Percentiles rank a stretch among this genome's conserved stretches.
phyloP scores from a whole-genome alignment of 1,140 invertebrate genomes.

The Oryzaephilus surinamensis region DNA sequence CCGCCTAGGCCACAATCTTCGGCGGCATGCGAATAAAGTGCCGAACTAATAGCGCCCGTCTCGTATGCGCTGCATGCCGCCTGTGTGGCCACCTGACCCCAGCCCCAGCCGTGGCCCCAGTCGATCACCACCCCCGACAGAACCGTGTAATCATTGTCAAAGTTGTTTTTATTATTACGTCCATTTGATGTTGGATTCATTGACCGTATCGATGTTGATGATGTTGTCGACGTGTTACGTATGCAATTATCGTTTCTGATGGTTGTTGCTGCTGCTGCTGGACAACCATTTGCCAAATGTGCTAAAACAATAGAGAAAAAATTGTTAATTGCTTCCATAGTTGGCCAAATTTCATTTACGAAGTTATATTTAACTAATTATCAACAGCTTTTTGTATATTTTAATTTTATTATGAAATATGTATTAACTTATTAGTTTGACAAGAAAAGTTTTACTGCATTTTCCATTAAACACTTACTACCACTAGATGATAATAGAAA shows the following conservation, averaged over 20 bases:
- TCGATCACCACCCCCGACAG: constrained; percentile 28
- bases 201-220: too few species aligned
- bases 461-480: too few species aligned
- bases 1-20: constrained; percentile 23
- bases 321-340: background rate
- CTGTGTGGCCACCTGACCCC: constrained; percentile 25
- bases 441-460: too few species aligned
- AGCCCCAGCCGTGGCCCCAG: constrained; percentile 35
- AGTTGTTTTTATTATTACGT: constrained; percentile 7
- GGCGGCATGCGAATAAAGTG: constrained; percentile 14
- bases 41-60: constrained; percentile 9
- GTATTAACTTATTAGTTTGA: too few species aligned
- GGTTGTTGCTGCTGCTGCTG: background rate
- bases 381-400: too few species aligned
- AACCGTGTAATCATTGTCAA: constrained; percentile 28
- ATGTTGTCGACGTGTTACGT: background rate
- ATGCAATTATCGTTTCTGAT: background rate
- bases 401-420: too few species aligned
- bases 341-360: too few species aligned
- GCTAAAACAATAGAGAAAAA: background rate
- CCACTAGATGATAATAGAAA: too few species aligned
- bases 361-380: too few species aligned
- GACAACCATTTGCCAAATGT: background rate
- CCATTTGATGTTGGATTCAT: too few species aligned
- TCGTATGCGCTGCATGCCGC: constrained; percentile 18